These are phyloP conservation scores for Onychomys torridus DNA, from an alignment of 2,797 vertebrate species.

Conservation along the genomic window DNA sequence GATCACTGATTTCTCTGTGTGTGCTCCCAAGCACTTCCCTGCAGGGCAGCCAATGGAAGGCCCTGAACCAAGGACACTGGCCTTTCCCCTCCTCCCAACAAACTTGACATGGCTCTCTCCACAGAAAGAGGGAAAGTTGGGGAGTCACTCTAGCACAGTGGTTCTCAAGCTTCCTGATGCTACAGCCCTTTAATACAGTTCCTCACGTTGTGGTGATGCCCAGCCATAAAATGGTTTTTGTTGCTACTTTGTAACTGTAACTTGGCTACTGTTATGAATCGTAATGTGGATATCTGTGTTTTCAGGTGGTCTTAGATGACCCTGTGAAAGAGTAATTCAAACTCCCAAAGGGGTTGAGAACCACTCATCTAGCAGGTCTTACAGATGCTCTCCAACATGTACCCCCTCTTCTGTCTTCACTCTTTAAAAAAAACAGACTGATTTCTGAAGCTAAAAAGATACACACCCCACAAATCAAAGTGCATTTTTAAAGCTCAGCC, in stretches of 20 bases:
- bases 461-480: not conserved
- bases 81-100: not conserved
- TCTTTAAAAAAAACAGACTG: not conserved
- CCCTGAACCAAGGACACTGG: not conserved
- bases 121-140: not conserved
- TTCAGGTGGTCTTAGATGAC: not conserved
- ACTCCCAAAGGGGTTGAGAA: not conserved
- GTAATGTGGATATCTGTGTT: not conserved
- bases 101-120: not conserved
- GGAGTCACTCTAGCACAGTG: not conserved
- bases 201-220: not conserved
- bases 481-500: not conserved
- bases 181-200: not conserved
- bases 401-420: not conserved
- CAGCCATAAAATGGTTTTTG: not conserved
- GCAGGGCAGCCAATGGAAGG: not conserved
- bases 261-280: not conserved
- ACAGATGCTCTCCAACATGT: not conserved
- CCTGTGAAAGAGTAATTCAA: not conserved
- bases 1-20: not conserved
- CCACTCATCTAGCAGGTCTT: not conserved
- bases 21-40: not conserved
- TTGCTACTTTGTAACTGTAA: not conserved
- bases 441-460: not conserved
- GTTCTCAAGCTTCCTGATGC: not conserved